Percentiles rank a stretch among this genome's conserved stretches.
Evolutionary conservation across 2,113 vertebrate genomes (phyloP).

Genomic region (Chaetorhynchus papuensis): DNA sequence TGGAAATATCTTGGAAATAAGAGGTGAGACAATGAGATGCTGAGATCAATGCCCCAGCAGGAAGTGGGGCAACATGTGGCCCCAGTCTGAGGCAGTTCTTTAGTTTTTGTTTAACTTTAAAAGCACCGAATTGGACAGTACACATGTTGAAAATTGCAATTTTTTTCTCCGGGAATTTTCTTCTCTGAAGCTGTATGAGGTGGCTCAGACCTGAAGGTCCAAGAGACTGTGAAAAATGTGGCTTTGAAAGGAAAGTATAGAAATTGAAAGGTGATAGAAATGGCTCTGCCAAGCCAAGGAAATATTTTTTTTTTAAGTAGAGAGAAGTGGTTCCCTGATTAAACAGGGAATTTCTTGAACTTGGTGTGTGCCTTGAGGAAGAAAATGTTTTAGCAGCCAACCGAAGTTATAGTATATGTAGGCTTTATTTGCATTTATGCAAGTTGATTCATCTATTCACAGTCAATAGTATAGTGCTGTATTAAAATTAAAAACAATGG

Average conservation of each 20-base stretch:
- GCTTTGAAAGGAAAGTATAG: neutral
- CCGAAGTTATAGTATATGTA: neutral
- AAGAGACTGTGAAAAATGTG: neutral
- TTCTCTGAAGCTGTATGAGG: neutral
- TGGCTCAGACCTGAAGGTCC: neutral
- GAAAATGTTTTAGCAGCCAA: neutral
- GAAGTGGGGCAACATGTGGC: neutral
- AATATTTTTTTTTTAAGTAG: neutral
- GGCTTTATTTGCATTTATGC: neutral
- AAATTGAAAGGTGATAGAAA: neutral
- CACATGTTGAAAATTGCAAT: accelerated
- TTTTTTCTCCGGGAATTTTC: neutral
- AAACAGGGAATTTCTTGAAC: neutral
- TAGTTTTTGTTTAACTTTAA: neutral
- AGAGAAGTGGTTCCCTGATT: neutral
- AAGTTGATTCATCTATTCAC: neutral
- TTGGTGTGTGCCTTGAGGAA: neutral
- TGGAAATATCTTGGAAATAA: neutral
- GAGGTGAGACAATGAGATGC: neutral
- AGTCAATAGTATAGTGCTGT: neutral
- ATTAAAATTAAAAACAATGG: neutral
- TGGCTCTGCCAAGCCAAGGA: neutral
- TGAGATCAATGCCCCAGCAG: neutral
- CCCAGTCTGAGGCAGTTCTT: neutral
- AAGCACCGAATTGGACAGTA: neutral